Percentiles rank a stretch among this genome's conserved stretches.
phyloP scores from a whole-genome alignment of 2,888 invertebrate genomes.

The Cheilosia soror region DNA sequence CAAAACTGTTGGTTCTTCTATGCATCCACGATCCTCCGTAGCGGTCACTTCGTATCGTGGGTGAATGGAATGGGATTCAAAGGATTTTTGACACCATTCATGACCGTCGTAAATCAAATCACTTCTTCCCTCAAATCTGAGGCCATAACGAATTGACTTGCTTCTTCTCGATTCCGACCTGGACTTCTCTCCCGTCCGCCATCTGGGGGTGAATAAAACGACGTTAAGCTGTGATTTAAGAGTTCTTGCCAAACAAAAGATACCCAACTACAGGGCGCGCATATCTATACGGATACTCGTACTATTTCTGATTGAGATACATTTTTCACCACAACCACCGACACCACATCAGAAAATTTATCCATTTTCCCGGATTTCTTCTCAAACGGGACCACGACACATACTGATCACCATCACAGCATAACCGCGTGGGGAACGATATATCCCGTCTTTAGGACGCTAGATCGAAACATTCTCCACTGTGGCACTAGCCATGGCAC shows the following conservation, averaged over 20 bases:
- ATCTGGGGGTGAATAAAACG: conserved; percentile 27
- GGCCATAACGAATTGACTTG: conserved; percentile 46
- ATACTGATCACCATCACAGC: conserved; percentile 32
- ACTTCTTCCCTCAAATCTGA: conserved; percentile 28
- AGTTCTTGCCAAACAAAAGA: conserved; percentile 64
- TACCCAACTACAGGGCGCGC: conserved; percentile 37
- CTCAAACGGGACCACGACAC: conserved; percentile 48
- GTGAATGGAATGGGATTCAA: conserved; percentile 45
- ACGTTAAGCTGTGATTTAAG: conserved; percentile 62
- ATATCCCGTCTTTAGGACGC: conserved; percentile 28
- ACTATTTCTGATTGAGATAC: conserved; percentile 62
- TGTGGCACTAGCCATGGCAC: conserved; percentile 23
- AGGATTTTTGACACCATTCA: conserved; percentile 68
- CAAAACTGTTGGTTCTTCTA: conserved; percentile 3
- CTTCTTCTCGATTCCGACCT: conserved; percentile 1
- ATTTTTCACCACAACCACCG: conserved; percentile 46
- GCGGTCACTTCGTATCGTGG: conserved; percentile 48
- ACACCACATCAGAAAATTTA: conserved; percentile 15
- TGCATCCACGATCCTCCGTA: conserved; percentile 6
- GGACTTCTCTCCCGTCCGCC: neutral
- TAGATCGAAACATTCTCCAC: conserved; percentile 54
- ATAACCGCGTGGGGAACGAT: conserved; percentile 51
- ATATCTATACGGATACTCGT: neutral
- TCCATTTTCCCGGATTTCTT: conserved; percentile 49
- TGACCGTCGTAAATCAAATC: conserved; percentile 63